A percentile compares a stretch with the other conserved stretches of the same genome.
phyloP scores from a whole-genome alignment of 2,888 invertebrate species.

The Tenthredo notha region DNA sequence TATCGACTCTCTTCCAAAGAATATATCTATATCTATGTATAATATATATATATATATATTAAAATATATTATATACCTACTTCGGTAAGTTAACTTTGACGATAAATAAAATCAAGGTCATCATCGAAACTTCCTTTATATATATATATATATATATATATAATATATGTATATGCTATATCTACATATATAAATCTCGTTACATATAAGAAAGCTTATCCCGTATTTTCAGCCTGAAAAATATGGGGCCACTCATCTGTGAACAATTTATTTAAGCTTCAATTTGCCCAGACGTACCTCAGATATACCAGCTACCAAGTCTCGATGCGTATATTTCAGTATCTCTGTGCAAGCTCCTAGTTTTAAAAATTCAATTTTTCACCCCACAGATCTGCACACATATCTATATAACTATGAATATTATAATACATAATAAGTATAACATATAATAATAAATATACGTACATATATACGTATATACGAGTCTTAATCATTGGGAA shows the following conservation, averaged over 20 bases:
- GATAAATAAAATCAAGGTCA: constrained; percentile 35
- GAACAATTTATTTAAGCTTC: constrained; percentile 49
- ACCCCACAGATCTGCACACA: background rate
- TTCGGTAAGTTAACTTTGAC: background rate
- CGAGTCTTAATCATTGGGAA: background rate
- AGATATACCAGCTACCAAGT: background rate
- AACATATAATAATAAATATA: too few species aligned
- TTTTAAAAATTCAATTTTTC: constrained; percentile 13
- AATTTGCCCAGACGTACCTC: constrained; percentile 12
- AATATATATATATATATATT: background rate
- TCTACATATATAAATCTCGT: background rate
- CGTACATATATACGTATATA: background rate
- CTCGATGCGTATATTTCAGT: background rate
- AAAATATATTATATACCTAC: background rate
- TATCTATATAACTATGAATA: too few species aligned
- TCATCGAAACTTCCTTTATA: background rate
- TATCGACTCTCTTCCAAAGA: constrained; percentile 5
- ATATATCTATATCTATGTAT: background rate
- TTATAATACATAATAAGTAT: background rate
- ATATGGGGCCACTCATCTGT: constrained; percentile 5
- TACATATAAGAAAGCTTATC: constrained; percentile 23
- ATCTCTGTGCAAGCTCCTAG: background rate
- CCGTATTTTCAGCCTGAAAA: constrained; percentile 19
- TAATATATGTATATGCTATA: background rate
- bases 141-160: background rate